These are phyloP conservation scores for Macropis europaea DNA, from an alignment of 2,888 invertebrate species.

Conservation along the genomic window DNA sequence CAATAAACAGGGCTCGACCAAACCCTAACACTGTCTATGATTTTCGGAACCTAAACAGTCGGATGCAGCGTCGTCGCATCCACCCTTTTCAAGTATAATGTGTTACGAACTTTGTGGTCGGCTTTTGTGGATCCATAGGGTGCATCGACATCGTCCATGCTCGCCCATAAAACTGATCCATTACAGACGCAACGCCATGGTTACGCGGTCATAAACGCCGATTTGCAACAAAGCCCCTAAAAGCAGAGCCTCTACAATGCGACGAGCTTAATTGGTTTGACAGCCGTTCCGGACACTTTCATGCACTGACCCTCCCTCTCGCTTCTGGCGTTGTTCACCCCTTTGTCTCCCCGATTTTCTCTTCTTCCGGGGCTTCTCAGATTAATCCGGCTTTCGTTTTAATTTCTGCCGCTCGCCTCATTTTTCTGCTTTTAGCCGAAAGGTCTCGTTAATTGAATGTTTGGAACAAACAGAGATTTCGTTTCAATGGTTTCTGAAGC, in stretches of 20 bases:
- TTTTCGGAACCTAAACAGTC: constrained; percentile 20
- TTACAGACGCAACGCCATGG: constrained; percentile 51
- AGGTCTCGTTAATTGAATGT: background rate
- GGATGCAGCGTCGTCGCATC: background rate
- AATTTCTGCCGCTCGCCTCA: background rate
- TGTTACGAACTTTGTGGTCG: constrained; percentile 21
- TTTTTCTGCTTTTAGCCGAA: background rate
- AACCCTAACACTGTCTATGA: background rate
- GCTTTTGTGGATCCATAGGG: constrained; percentile 18
- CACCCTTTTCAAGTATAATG: constrained; percentile 9
- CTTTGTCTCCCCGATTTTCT: background rate
- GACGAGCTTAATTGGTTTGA: constrained; percentile 61
- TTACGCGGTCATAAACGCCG: constrained; percentile 45
- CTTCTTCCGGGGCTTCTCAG: constrained; percentile 4
- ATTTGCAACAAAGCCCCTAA: constrained; percentile 53
- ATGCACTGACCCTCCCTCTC: constrained; percentile 10
- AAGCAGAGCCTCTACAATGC: constrained; percentile 58
- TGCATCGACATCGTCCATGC: constrained; percentile 9
- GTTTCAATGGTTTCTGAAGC: no score
- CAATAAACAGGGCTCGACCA: no score
- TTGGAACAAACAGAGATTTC: no score
- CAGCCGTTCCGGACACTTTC: constrained; percentile 50
- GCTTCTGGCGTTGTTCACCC: background rate
- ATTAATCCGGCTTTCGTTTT: background rate
- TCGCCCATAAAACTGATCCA: constrained; percentile 61